A percentile compares a stretch with the other conserved stretches of the same genome.
phyloP scores from a whole-genome alignment of 2,888 invertebrate species.

The Sipha maydis region DNA sequence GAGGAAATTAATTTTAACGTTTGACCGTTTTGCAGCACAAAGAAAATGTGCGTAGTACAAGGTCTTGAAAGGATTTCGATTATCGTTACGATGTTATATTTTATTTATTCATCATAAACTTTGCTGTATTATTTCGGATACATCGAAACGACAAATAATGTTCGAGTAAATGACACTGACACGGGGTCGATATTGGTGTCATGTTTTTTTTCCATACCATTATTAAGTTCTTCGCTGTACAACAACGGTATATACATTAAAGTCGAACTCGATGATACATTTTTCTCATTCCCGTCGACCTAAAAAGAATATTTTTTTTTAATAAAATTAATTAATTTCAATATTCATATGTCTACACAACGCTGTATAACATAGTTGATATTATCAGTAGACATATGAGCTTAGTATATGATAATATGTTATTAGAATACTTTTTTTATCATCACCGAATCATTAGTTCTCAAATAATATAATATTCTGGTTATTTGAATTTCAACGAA shows the following conservation, averaged over 20 bases:
- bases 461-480: no score
- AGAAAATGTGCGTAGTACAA: neutral
- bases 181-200: neutral
- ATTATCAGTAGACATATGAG: no score
- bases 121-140: neutral
- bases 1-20: neutral
- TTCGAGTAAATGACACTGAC: slow-evolving; percentile 13
- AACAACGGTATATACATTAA: slow-evolving; percentile 24
- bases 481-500: no score
- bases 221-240: neutral
- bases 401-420: no score
- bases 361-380: no score
- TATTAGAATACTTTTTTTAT: no score
- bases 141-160: neutral
- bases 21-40: neutral
- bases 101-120: neutral
- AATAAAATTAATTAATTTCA: no score
- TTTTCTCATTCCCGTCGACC: neutral
- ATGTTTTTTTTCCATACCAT: neutral
- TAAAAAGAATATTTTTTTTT: neutral
- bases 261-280: neutral
- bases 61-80: neutral
- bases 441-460: no score
- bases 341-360: no score
- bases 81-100: neutral